Percentiles rank a stretch among this genome's conserved stretches.
These are phyloP conservation scores for Prionailurus bengalensis DNA, from an alignment of 2,113 vertebrate genomes.

Conservation along the genomic window DNA sequence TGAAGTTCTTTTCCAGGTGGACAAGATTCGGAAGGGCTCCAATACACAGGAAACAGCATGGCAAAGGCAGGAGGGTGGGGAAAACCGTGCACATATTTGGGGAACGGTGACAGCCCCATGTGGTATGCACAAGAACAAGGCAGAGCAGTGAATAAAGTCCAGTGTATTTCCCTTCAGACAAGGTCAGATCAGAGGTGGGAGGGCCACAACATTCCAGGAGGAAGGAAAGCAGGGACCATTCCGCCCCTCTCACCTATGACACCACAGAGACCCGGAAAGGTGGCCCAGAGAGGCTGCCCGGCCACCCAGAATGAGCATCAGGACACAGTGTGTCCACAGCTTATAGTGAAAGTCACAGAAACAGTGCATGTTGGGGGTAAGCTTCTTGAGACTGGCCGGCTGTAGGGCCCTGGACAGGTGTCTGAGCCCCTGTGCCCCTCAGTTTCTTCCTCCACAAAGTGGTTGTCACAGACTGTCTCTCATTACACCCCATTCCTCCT, in stretches of 20 bases:
- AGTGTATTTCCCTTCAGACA: not conserved
- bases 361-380: not conserved
- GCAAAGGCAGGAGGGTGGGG: not conserved
- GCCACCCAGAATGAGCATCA: not conserved
- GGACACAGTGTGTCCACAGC: not conserved
- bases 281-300: not conserved
- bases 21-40: not conserved
- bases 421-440: not conserved
- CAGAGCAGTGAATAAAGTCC: not conserved
- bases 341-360: not conserved
- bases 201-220: not conserved
- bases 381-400: not conserved
- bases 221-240: not conserved
- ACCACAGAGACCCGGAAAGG: not conserved
- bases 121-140: not conserved
- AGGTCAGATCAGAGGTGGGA: not conserved
- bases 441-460: constrained; percentile 22
- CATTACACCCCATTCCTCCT: not conserved
- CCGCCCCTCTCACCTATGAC: not conserved
- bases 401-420: not conserved
- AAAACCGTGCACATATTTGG: not conserved
- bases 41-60: not conserved
- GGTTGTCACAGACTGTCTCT: not conserved
- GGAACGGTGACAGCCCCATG: not conserved
- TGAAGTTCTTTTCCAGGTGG: not conserved